Base-by-base conservation (phyloP, 2,888 invertebrate genomes). In the Lithophane ornitopus region DNA sequence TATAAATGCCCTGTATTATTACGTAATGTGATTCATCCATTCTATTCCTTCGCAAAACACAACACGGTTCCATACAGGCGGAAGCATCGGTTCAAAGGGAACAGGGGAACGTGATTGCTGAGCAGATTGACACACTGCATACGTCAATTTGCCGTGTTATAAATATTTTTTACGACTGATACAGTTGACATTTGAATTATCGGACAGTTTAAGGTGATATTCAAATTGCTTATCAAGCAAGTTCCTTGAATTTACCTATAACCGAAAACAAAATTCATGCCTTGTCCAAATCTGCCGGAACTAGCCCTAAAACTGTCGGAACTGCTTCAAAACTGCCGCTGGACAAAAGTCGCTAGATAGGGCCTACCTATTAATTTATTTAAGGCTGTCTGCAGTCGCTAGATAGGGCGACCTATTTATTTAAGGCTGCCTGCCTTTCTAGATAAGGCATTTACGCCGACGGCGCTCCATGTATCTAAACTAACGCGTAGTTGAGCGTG, bases 101-200 rank as follows among this genome's bases (percentile, higher is more conserved):
- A 63, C 39, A 39, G 6, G 4, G 19, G 19, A 22, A 59, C 19
- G 11, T 19, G 4, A 65, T 65, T 26, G 7, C n/a, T 44, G 19
- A 26, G 11, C 6, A 26, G 19, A 12, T 6, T 22, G n/a, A 12
- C 26, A 56, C n/a, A n/a, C 14, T 59, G 19, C 2, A 59, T 34
- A 34, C 22, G 4, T 39, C 39, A n/a, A 19, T 44, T 65, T 44
- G 26, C 44, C 7, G 41, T 19, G 11, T 44, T 26, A 7, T 22
- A 61, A 3, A 22, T 0, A 34, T 26, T 54, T 54, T n/a, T 26
- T 26, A 54, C 12, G n/a, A 54, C 52, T n/a, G n/a, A n/a, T n/a
- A n/a, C 9, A 49, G 52, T 52, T 70, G 11, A 16, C 3, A 71
- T 49, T 70, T 71, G 11, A 41, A 22, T 28, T 71, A 26, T 26